Evolutionary conservation across 1,140 invertebrate species (phyloP), one percentile per base, ranked within the genome.

Genomic region (Venustaconcha ellipsiformis): DNA sequence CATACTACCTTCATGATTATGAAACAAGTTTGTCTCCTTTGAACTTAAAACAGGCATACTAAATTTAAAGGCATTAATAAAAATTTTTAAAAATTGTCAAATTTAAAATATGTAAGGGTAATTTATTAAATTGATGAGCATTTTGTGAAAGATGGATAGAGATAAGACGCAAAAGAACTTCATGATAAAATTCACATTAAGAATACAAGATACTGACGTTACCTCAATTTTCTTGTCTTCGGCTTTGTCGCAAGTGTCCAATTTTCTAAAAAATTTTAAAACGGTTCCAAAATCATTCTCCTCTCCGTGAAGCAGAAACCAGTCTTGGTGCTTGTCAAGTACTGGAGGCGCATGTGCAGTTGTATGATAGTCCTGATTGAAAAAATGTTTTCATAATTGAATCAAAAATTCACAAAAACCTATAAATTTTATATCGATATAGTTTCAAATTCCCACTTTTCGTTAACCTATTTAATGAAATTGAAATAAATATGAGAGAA

Each of bases 211-310:
- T 23, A 70, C 2, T 75, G 37, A 48, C 37, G 11, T 8, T 62
- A 81, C 80, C 26, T 75, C 62, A 57, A 81, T 77, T 13, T 37
- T 57, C 4, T 68, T 72, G 63, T 81, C 80, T 17, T 81, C 71
- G 12, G 71, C 66, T 14, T 55, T 3, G 70, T 81, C 80, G 72
- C 80, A 81, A 5, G 80, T 81, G 14, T 79, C 63, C 13, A 78
- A 56, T 20, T 74, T 71, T n/a, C 80, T 58, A 12, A 69, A 30
- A 67, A 81, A 79, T 58, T 74, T 81, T 0, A 81, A 72, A n/a
- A 81, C 62, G 3, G 80, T 81, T 4, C 80, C 78, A 63, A 75
- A 77, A 6, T 75, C 67, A 55, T 76, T 78, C 62, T 81, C 80
- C 14, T 65, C 58, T 0, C 69, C 77, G 13, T 59, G 48, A 2